Percentiles rank a stretch among this genome's conserved stretches.
phyloP scores from a whole-genome alignment of 2,113 vertebrate species.

The Tragelaphus strepsiceros region DNA sequence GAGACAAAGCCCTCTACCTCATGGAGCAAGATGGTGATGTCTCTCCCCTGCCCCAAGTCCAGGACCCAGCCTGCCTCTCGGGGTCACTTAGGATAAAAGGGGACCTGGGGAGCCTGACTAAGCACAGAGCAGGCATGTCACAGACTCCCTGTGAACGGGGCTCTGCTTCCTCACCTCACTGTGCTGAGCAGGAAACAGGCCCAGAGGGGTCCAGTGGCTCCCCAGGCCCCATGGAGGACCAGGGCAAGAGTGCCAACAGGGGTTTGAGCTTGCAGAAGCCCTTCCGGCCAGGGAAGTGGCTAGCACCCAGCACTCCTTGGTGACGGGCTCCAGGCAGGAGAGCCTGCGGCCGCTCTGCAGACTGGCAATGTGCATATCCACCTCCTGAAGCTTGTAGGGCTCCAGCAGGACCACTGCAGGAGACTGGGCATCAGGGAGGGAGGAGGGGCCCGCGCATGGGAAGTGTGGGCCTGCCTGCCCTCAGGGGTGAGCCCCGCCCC shows the following conservation, averaged over 20 bases:
- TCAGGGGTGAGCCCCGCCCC: neutral
- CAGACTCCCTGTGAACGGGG: neutral
- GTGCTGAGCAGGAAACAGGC: neutral
- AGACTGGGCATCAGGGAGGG: neutral
- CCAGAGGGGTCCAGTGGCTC: neutral
- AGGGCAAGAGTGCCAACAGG: neutral
- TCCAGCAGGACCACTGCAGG: neutral
- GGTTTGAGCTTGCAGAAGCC: neutral
- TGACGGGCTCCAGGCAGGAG: neutral
- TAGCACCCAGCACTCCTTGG: neutral
- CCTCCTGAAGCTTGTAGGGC: neutral
- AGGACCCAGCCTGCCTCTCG: neutral
- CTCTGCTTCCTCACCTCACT: neutral
- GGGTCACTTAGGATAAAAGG: neutral
- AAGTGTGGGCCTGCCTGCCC: fast-evolving
- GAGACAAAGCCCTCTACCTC: neutral
- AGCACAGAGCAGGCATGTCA: neutral
- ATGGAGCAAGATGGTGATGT: neutral
- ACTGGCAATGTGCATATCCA: fast-evolving
- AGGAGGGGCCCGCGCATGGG: fast-evolving
- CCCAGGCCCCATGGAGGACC: neutral
- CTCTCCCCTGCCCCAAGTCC: neutral
- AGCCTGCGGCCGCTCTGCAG: neutral
- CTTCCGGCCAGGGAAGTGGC: neutral
- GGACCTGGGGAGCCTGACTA: neutral